Conservation (phyloP, 1,140 invertebrate species). For the Marisa cornuarietis region DNA sequence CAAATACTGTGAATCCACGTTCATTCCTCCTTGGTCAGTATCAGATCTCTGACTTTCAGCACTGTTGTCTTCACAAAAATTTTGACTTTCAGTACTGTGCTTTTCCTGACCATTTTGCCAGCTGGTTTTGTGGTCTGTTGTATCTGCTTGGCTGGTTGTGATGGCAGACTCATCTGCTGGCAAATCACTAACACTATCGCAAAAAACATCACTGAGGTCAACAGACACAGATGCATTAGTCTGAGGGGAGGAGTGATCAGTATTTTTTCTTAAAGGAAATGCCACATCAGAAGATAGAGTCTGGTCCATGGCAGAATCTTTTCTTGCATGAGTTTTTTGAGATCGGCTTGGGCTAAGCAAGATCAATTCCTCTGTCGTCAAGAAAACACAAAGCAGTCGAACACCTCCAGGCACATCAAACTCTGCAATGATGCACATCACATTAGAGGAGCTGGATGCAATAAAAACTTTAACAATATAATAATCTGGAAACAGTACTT, state of each 20-base stretch:
- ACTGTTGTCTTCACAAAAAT: not conserved
- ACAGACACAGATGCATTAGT: not conserved
- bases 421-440: constrained; percentile 32
- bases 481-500: too few species aligned
- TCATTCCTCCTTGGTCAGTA: too few species aligned
- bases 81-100: not conserved
- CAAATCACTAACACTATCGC: not conserved
- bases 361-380: constrained; percentile 37
- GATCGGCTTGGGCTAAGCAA: not conserved
- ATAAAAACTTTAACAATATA: not conserved
- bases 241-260: not conserved
- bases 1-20: too few species aligned
- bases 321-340: too few species aligned
- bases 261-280: too few species aligned
- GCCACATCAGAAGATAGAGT: too few species aligned
- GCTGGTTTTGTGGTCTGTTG: not conserved
- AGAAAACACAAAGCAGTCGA: constrained; percentile 40
- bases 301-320: too few species aligned
- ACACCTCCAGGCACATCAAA: constrained; percentile 44
- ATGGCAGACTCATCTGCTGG: not conserved
- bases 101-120: not conserved
- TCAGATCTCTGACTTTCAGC: not conserved
- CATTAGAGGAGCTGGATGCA: not conserved
- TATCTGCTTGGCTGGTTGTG: not conserved
- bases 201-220: not conserved